Evolutionary conservation across 2,888 invertebrate genomes (phyloP), one percentile per base, ranked within the genome.

Genomic region (Drosophila yooni): DNA sequence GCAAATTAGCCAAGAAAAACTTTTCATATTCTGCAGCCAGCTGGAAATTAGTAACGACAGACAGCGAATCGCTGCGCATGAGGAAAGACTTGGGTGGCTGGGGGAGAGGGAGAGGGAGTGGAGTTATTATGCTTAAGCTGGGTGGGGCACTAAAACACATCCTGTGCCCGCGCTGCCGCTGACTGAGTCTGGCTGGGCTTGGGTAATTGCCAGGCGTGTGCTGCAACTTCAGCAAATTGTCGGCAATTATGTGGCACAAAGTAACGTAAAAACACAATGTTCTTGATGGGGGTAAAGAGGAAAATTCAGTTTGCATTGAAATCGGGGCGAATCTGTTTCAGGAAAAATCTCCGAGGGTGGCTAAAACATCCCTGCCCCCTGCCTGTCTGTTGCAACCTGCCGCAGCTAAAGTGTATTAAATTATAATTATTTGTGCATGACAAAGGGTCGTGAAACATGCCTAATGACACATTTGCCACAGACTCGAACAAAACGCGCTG

Each of bases 391-490:
- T 34, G 40, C 73, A 71, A 83, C 85, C 77, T 78, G 76, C 83
- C 54, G 79, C 50, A 76, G 63, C 71, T 64, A 85, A 90, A 89
- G 92, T 91, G 91, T 89, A 90, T 91, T 91, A 91, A 91, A 91
- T 91, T 91, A 91, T 91, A 91, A 91, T 91, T 91, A 91, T 91
- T 90, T 91, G 91, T 91, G 91, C 91, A 91, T 91, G 91, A 89
- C 91, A 91, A 88, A 90, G 89, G 87, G 89, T 91, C 88, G 86
- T 89, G 88, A 86, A 91, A 91, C 90, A 91, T 91, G 91, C 88
- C 91, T 91, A 91, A 91, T 91, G 91, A 91, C 90, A 91, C 91
- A 91, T 91, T 91, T 91, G 92, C 92, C 88, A 89, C 89, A 89
- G 83, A 77, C 86, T 79, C 82, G 72, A 77, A 82, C 85, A 78